Percentiles rank a stretch among this genome's conserved stretches.
These are phyloP conservation scores for Dermatemys mawii DNA, from an alignment of 2,113 vertebrate species.

Conservation along the genomic window DNA sequence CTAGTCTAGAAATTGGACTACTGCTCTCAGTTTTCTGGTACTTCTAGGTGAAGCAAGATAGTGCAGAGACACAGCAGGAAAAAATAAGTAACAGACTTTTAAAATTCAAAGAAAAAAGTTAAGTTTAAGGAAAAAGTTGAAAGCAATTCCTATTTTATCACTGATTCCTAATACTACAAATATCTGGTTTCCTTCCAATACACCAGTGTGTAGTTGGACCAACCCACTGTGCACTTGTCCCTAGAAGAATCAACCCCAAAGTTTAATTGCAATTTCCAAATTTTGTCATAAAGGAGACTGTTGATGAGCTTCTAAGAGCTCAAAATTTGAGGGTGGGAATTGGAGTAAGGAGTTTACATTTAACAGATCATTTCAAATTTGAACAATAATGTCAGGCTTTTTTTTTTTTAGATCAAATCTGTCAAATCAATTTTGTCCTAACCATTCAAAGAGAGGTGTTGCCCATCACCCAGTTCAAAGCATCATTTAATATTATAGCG, in stretches of 20 bases:
- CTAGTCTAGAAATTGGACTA: neutral
- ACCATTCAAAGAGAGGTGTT: neutral
- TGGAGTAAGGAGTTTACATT: neutral
- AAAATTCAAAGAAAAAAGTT: neutral
- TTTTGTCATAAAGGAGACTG: no score
- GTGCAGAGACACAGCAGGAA: neutral
- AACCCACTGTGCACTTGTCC: neutral
- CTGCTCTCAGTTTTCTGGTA: neutral
- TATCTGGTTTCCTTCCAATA: neutral
- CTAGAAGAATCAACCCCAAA: neutral
- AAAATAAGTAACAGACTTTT: neutral
- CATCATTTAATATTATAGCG: neutral
- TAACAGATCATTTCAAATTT: neutral
- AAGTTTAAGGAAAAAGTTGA: neutral
- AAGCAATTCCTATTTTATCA: neutral
- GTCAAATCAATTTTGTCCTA: neutral
- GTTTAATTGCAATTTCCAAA: neutral
- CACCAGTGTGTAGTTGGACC: rapidly evolving
- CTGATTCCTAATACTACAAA: neutral
- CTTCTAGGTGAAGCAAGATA: neutral
- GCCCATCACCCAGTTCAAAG: neutral
- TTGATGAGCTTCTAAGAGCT: no score
- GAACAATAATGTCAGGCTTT: neutral
- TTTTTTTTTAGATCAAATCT: neutral
- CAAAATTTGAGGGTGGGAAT: neutral